Evolutionary conservation across 2,888 invertebrate species (phyloP).

Genomic region (Apamea sordens): DNA sequence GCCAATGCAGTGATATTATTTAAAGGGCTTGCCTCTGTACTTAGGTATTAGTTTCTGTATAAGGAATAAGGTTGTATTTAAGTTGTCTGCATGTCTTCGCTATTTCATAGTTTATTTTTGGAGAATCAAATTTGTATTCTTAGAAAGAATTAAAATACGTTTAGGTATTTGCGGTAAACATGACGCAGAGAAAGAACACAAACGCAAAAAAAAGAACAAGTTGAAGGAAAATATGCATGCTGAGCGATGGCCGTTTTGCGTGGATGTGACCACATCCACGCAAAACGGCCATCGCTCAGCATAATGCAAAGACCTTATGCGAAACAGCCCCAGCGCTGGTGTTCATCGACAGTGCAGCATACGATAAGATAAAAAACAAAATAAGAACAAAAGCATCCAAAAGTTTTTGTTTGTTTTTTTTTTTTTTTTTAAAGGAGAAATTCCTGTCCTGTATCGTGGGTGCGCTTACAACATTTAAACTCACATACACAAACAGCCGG

Average conservation of each 20-base stretch:
- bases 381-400: background rate
- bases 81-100: background rate
- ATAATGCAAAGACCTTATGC: background rate
- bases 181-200: background rate
- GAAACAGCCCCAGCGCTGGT: background rate
- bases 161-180: background rate
- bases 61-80: background rate
- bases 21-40: constrained; percentile 17
- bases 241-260: too few relatives aligned
- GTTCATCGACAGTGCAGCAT: background rate
- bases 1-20: constrained; percentile 47
- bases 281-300: background rate
- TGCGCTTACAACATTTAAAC: too few relatives aligned
- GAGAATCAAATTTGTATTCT: background rate
- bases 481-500: too few relatives aligned
- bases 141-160: too few relatives aligned
- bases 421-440: too few relatives aligned
- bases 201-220: background rate
- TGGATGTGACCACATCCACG: background rate
- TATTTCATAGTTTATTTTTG: background rate
- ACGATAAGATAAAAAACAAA: background rate
- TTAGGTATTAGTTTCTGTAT: constrained; percentile 5
- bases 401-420: too few relatives aligned
- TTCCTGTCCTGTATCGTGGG: too few relatives aligned
- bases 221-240: background rate